Percentiles rank a stretch among this genome's conserved stretches.
These are phyloP conservation scores for Yponomeuta evonymella DNA, from an alignment of 2,888 invertebrate species.

Conservation along the genomic window DNA sequence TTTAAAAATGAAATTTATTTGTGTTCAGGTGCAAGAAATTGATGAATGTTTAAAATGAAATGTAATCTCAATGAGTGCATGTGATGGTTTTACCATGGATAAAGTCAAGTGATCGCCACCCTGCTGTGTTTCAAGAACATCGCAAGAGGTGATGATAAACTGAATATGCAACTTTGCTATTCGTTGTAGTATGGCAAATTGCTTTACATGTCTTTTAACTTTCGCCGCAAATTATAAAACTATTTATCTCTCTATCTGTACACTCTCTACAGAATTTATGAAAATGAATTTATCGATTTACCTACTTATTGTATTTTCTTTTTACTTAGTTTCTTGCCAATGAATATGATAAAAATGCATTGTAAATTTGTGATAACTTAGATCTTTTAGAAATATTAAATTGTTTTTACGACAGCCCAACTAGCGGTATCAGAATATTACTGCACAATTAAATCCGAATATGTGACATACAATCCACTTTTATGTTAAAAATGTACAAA, in stretches of 20 bases:
- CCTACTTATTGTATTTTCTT: conserved; percentile 32
- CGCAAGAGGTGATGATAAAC: conserved; percentile 50
- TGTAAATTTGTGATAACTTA: conserved; percentile 56
- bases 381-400: conserved; percentile 59
- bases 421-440: conserved; percentile 17
- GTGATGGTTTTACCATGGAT: conserved; percentile 45
- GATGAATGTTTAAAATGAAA: conserved; percentile 27
- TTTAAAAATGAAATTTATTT: conserved; percentile 33
- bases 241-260: conserved; percentile 59
- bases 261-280: conserved; percentile 65
- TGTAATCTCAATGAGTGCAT: conserved; percentile 72
- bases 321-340: conserved; percentile 69
- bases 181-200: conserved; percentile 66
- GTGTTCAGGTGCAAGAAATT: conserved; percentile 19
- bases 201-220: conserved; percentile 27
- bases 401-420: conserved; percentile 38
- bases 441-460: not conserved
- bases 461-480: conserved; percentile 34
- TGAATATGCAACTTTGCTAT: conserved; percentile 55
- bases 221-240: conserved; percentile 37
- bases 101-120: conserved; percentile 50
- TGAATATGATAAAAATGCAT: conserved; percentile 56
- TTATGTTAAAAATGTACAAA: conserved; percentile 61
- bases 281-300: conserved; percentile 50
- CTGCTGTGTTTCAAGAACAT: conserved; percentile 64